Base-by-base conservation (phyloP, 2,113 vertebrate genomes). In the Pelmatolapia mariae region DNA sequence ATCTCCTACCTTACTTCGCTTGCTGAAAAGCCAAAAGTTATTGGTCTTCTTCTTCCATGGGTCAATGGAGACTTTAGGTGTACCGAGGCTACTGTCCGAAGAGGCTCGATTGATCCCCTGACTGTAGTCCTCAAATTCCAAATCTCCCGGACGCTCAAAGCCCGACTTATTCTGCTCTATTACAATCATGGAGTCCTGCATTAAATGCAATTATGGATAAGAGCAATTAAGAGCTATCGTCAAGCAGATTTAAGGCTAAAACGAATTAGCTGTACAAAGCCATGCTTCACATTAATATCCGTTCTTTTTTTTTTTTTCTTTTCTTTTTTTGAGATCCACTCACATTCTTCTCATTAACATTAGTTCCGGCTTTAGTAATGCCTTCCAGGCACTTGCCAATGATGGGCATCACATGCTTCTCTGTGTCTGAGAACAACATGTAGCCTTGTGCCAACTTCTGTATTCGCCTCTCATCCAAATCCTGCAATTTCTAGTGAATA, bases 91-190 rank as follows among this genome's bases (percentile, higher is more conserved):
- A 89, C 97, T 98, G 86, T 98, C 98, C 0, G 98, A 98, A 1
- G 97, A 97, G 2, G 96, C 94, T 0, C 97, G 95, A 91, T 97
- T 98, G 92, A 98, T 98, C 82, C 96, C 97, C 91, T 98, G 97
- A 92, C 98, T 98, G 95, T 97, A 98, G 93, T 98, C 98, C 89
- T 98, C 98, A 9, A 98, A 98, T 84, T 98, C 97, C 91, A 98
- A 79, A 19, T 98, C 98, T 2, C 96, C 96, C 0, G 98, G 98
- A 40, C 97, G 96, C 80, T 98, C 97, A 13, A 98, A 98, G 24
- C 98, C 98, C 0, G 98, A 98, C 91, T 98, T 98, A 94, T 98
- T 96, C 91, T 97, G 96, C 88, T 98, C 98, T 26, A 98, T 96
- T 56, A 98, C 94, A 81, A 96, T 93, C 93, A 96, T 84, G 31